Evolutionary conservation across 1,140 invertebrate species (phyloP).

Genomic region (Microplitis mediator): DNA sequence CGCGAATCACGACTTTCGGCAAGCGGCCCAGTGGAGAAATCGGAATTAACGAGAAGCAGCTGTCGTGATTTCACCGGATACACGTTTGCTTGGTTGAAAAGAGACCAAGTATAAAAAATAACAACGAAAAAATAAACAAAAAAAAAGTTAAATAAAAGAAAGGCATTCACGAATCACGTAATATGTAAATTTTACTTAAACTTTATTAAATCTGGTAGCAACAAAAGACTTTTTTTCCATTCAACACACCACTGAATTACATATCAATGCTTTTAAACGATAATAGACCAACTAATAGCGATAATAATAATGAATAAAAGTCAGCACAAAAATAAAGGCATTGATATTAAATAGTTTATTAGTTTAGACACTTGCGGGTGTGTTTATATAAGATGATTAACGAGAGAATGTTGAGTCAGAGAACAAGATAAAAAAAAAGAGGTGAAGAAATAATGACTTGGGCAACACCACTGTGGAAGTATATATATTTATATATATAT

Average conservation of each 20-base stretch:
- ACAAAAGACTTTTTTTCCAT: too few relatives aligned
- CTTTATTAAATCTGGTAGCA: background rate
- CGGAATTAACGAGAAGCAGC: slow-evolving; percentile 29
- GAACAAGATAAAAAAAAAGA: background rate
- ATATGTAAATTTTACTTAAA: background rate
- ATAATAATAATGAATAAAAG: background rate
- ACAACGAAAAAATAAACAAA: background rate
- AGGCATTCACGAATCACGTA: background rate
- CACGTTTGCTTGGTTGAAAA: background rate
- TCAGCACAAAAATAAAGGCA: background rate
- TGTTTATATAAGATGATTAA: slow-evolving; percentile 17
- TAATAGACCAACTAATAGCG: too few relatives aligned
- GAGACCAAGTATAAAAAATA: slow-evolving; percentile 5
- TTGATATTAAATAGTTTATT: background rate
- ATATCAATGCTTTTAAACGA: too few relatives aligned
- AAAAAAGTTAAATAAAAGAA: background rate
- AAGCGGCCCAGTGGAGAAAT: slow-evolving; percentile 12
- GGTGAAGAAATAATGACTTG: background rate
- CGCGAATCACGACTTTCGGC: slow-evolving; percentile 22
- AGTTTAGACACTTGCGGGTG: background rate
- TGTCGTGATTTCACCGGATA: slow-evolving; percentile 30
- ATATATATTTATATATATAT: too few relatives aligned
- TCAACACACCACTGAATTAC: background rate
- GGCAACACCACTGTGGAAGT: background rate
- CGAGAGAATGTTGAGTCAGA: background rate